A percentile compares a stretch with the other conserved stretches of the same genome.
Evolutionary conservation across 2,113 vertebrate species (phyloP).

Genomic region (Syngnathoides biaculeatus): DNA sequence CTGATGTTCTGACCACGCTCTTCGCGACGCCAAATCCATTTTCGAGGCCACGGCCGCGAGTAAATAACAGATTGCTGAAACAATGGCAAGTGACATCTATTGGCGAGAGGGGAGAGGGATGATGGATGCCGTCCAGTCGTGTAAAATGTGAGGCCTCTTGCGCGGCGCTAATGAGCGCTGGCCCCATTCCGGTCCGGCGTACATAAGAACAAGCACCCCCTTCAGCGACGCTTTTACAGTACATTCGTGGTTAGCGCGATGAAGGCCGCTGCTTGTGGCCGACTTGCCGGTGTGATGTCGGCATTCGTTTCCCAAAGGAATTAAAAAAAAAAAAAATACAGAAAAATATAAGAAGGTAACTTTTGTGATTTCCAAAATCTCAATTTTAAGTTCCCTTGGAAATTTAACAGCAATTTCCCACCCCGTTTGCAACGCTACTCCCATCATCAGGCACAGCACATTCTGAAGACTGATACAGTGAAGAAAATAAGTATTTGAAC

Average conservation of each 20-base stretch:
- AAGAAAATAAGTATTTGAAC: no score
- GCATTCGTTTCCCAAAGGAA: slow-evolving; percentile 5
- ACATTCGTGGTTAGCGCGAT: slow-evolving; percentile 11
- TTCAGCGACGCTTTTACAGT: slow-evolving; percentile 21
- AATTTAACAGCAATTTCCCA: no score
- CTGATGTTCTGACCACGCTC: background rate
- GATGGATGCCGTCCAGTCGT: slow-evolving; percentile 34
- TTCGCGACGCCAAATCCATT: slow-evolving; percentile 3
- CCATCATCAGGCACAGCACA: no score
- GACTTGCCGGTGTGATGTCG: background rate
- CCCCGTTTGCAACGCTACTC: no score
- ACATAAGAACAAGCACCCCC: background rate
- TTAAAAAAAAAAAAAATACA: background rate
- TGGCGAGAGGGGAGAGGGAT: slow-evolving; percentile 2
- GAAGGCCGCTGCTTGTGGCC: slow-evolving; percentile 1
- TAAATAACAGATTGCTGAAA: slow-evolving; percentile 23
- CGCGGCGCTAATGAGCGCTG: slow-evolving; percentile 52
- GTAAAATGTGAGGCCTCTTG: slow-evolving; percentile 38
- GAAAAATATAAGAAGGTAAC: background rate
- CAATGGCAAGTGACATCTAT: slow-evolving; percentile 57
- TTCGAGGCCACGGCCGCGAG: background rate
- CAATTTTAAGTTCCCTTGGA: no score
- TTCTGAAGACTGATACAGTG: no score
- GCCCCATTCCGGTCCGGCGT: slow-evolving; percentile 43
- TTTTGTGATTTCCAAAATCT: background rate